A percentile compares a stretch with the other conserved stretches of the same genome.
phyloP scores from a whole-genome alignment of 1,140 invertebrate species.

The Carcinoscorpius rotundicauda region DNA sequence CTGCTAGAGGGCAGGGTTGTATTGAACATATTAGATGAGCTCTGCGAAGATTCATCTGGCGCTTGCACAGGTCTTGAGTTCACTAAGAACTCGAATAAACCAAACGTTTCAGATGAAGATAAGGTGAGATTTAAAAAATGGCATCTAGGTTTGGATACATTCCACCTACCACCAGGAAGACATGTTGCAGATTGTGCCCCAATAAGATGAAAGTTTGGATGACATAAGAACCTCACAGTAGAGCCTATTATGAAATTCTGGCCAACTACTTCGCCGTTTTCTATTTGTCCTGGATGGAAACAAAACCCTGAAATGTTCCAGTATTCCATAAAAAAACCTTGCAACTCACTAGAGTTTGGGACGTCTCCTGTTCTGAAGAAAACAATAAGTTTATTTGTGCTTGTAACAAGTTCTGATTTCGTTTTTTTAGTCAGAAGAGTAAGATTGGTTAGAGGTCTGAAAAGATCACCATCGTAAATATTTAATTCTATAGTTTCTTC shows the following conservation, averaged over 20 bases:
- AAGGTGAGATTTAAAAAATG: too few relatives aligned
- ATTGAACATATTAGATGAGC: too few relatives aligned
- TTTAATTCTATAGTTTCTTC: background rate
- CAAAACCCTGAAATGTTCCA: slow-evolving; percentile 8
- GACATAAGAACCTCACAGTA: slow-evolving; percentile 11
- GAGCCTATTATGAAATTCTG: slow-evolving; percentile 14
- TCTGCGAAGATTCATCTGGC: too few relatives aligned
- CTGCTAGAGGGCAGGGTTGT: too few relatives aligned
- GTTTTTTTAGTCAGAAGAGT: too few relatives aligned
- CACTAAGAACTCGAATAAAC: too few relatives aligned
- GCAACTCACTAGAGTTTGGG: slow-evolving; percentile 3
- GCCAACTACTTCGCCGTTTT: slow-evolving; percentile 10
- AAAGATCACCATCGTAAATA: background rate
- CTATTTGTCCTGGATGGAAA: slow-evolving; percentile 8
- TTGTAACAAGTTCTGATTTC: background rate
- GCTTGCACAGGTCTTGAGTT: too few relatives aligned
- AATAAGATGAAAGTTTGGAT: slow-evolving; percentile 12
- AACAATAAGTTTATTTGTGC: slow-evolving; percentile 16
- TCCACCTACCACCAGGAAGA: slow-evolving; percentile 16
- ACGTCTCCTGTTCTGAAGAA: slow-evolving; percentile 2
- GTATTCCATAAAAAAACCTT: slow-evolving; percentile 17
- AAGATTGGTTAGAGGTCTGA: too few relatives aligned
- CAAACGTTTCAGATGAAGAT: too few relatives aligned
- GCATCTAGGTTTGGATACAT: slow-evolving; percentile 12
- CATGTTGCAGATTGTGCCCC: slow-evolving; percentile 14